Percentiles rank a stretch among this genome's conserved stretches.
phyloP scores from a whole-genome alignment of 2,888 invertebrate species.

The Drosophila picticornis region DNA sequence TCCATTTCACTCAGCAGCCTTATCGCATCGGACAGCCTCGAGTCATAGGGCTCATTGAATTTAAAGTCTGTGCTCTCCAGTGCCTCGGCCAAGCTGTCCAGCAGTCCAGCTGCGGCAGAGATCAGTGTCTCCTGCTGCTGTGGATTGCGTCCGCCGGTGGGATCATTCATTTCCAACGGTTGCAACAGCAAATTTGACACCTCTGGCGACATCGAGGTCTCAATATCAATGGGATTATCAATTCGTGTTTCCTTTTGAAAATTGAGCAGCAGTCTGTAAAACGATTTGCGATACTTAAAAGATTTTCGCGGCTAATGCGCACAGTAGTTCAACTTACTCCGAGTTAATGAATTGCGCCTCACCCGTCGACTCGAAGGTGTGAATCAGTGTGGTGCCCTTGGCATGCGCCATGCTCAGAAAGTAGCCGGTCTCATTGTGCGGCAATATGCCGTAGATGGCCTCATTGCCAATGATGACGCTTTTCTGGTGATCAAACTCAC shows the following conservation, averaged over 20 bases:
- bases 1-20: slow-evolving; percentile 84
- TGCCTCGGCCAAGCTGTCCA: slow-evolving; percentile 84
- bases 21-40: slow-evolving; percentile 84
- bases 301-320: too few relatives aligned
- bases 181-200: slow-evolving; percentile 78
- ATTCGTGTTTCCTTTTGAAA: slow-evolving; percentile 84
- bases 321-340: slow-evolving; percentile 71
- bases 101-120: slow-evolving; percentile 73
- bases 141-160: slow-evolving; percentile 84
- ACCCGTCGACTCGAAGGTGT: slow-evolving; percentile 85
- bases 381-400: slow-evolving; percentile 84
- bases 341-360: slow-evolving; percentile 85
- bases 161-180: slow-evolving; percentile 82
- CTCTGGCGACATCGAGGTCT: slow-evolving; percentile 83
- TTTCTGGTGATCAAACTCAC: slow-evolving; percentile 85
- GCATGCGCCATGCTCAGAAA: slow-evolving; percentile 84
- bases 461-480: slow-evolving; percentile 85
- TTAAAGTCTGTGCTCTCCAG: slow-evolving; percentile 84
- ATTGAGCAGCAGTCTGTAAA: slow-evolving; percentile 78
- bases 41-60: slow-evolving; percentile 84
- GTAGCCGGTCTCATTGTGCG: slow-evolving; percentile 83
- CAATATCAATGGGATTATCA: slow-evolving; percentile 84
- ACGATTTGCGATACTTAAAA: background rate
- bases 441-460: slow-evolving; percentile 83
- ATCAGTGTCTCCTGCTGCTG: slow-evolving; percentile 83